Evolutionary conservation across 2,113 vertebrate species (phyloP).

Genomic region (Pygoscelis antarcticus): DNA sequence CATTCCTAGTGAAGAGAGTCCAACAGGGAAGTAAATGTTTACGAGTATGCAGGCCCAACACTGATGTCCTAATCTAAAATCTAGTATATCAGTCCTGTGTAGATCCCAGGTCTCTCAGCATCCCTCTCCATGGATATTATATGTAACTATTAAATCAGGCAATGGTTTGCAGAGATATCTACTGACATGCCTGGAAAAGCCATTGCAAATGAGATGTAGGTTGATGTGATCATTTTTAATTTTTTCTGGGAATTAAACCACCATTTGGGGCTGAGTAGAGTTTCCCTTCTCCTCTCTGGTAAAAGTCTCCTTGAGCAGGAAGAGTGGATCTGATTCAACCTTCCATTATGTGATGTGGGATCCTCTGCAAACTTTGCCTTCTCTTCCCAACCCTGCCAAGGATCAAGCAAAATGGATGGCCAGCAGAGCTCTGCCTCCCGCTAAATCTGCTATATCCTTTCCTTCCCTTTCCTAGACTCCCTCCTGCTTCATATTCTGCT

Average conservation of each 20-base stretch:
- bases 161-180: neutral
- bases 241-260: neutral
- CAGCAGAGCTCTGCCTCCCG: neutral
- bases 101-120: neutral
- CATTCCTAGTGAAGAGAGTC: neutral
- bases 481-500: neutral
- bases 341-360: neutral
- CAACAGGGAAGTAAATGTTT: neutral
- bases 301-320: neutral
- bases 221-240: neutral
- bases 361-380: neutral
- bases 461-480: neutral
- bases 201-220: neutral
- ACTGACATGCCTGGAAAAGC: neutral
- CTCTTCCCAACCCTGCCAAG: neutral
- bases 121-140: neutral
- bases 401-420: neutral
- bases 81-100: neutral
- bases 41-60: neutral
- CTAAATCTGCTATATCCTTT: neutral
- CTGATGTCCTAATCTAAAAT: neutral
- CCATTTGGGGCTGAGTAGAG: neutral
- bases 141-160: neutral
- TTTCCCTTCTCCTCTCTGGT: neutral
- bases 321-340: neutral